These are phyloP conservation scores for Morpho achilles DNA, from an alignment of 2,888 invertebrate species.

Conservation along the genomic window DNA sequence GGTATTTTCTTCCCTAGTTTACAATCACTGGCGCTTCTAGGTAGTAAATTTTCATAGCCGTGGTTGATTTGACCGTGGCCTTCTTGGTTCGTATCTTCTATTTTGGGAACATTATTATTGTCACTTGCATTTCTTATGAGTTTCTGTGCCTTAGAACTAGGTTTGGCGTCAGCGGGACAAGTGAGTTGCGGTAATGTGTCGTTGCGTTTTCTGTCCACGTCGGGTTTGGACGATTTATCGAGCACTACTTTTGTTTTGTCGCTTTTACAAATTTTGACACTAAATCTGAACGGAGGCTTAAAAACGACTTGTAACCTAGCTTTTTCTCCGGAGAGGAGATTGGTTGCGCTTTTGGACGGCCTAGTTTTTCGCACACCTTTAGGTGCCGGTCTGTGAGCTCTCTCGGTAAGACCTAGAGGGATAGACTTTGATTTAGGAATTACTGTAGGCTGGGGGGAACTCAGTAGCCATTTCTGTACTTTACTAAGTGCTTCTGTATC, in stretches of 20 bases:
- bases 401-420: conserved; percentile 84
- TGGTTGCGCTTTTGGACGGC: conserved; percentile 85
- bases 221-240: conserved; percentile 77
- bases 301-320: conserved; percentile 91
- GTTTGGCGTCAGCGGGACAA: conserved; percentile 45
- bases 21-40: conserved; percentile 68
- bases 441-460: conserved; percentile 81
- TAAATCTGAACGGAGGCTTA: conserved; percentile 93
- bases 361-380: conserved; percentile 76
- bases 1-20: conserved; percentile 55
- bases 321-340: conserved; percentile 82
- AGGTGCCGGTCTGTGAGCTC: conserved; percentile 62
- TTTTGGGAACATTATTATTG: conserved; percentile 41
- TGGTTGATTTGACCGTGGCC: conserved; percentile 33
- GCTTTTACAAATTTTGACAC: conserved; percentile 86
- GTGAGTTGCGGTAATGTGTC: conserved; percentile 44
- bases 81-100: conserved; percentile 45
- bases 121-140: conserved; percentile 38
- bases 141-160: conserved; percentile 50
- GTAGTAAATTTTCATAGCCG: conserved; percentile 65
- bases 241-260: conserved; percentile 82
- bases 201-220: conserved; percentile 60
- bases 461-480: conserved; percentile 91
- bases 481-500: conserved; percentile 82
- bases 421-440: conserved; percentile 92